Percentiles rank a stretch among this genome's conserved stretches.
phyloP scores from a whole-genome alignment of 2,797 vertebrate genomes.

The Allobates femoralis region DNA sequence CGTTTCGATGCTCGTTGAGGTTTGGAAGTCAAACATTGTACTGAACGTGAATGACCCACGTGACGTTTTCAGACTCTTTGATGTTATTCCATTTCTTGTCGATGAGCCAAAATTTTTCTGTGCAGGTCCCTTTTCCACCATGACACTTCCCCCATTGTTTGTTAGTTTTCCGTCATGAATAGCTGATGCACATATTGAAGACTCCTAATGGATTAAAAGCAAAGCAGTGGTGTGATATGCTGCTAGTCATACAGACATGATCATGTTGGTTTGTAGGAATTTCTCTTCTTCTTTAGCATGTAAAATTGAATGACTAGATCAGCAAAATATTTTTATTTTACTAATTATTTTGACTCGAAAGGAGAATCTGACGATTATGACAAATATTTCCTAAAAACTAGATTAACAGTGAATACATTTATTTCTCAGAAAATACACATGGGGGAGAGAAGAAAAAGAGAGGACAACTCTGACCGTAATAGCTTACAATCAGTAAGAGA shows the following conservation, averaged over 20 bases:
- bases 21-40: constrained; percentile 1
- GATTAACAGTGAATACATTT: too few relatives aligned
- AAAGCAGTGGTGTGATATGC: not conserved
- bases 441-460: too few relatives aligned
- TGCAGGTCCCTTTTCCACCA: not conserved
- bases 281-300: too few relatives aligned
- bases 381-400: too few relatives aligned
- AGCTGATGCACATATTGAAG: constrained; percentile 29
- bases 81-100: constrained; percentile 7
- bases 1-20: constrained; percentile 5
- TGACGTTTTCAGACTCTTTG: not conserved
- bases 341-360: too few relatives aligned
- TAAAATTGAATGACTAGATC: too few relatives aligned
- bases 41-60: constrained; percentile 3
- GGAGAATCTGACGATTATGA: too few relatives aligned
- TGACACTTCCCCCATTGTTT: not conserved
- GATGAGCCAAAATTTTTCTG: not conserved
- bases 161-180: not conserved
- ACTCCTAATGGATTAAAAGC: not conserved
- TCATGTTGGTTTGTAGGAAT: too few relatives aligned
- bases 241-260: not conserved
- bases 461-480: too few relatives aligned
- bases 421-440: too few relatives aligned
- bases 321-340: too few relatives aligned
- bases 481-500: too few relatives aligned